phyloP scores from a whole-genome alignment of 1,140 invertebrate species.

The Nasonia vitripennis region DNA sequence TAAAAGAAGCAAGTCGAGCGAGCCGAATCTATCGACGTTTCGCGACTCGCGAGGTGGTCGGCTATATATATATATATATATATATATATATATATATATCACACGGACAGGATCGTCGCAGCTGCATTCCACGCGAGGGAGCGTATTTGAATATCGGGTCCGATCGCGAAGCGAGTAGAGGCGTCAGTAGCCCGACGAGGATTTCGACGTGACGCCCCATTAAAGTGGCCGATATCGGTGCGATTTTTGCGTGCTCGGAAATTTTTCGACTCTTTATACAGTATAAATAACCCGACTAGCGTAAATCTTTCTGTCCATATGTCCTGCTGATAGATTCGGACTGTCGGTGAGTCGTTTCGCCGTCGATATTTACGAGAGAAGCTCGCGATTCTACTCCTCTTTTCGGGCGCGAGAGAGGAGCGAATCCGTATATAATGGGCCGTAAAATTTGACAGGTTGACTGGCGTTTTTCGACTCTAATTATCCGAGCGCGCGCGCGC shows the following conservation, averaged over 20 bases:
- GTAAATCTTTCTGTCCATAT: not conserved
- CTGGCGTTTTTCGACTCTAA: conserved; percentile 3
- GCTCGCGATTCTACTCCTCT: not conserved
- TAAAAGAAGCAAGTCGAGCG: not conserved
- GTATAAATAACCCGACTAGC: not conserved
- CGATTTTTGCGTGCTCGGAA: not conserved
- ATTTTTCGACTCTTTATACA: not conserved
- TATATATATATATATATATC: conserved; percentile 9
- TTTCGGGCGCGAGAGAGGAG: not conserved
- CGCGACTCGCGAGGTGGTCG: conserved; percentile 34
- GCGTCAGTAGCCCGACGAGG: not conserved
- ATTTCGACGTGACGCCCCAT: not conserved
- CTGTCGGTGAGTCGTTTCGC: not conserved
- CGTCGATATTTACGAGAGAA: not conserved
- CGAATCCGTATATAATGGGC: not conserved
- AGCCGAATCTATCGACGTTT: conserved; percentile 33
- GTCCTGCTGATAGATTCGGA: not conserved
- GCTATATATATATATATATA: conserved; percentile 3
- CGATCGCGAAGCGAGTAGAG: not conserved
- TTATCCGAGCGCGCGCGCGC: not conserved
- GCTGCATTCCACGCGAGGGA: conserved; percentile 40
- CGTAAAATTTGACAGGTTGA: not conserved
- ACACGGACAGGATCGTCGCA: conserved; percentile 14
- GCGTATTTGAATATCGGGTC: conserved; percentile 46
- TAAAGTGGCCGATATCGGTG: not conserved